These are phyloP conservation scores for Etheostoma spectabile DNA, from an alignment of 2,113 vertebrate species.

Conservation along the genomic window DNA sequence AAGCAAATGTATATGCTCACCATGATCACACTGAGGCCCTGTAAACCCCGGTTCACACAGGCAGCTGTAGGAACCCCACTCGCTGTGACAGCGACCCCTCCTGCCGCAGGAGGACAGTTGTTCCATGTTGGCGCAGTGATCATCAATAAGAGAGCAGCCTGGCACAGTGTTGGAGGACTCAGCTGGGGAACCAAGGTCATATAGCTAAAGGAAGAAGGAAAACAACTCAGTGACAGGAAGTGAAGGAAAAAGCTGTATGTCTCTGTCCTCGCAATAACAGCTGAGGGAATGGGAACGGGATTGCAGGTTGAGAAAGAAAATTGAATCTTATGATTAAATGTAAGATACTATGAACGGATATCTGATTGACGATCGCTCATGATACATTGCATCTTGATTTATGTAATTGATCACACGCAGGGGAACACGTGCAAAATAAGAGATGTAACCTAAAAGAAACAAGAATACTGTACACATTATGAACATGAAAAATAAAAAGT, in stretches of 20 bases:
- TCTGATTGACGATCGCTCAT: constrained; percentile 1
- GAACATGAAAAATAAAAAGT: neutral
- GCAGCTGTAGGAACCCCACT: constrained; percentile 86
- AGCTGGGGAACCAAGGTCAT: constrained; percentile 88
- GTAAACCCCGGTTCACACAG: constrained; percentile 85
- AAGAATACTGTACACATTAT: neutral
- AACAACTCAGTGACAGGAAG: neutral
- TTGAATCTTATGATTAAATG: neutral
- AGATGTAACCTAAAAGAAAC: neutral
- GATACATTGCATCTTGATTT: neutral
- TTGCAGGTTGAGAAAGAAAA: constrained; percentile 1
- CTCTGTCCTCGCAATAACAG: constrained; percentile 11
- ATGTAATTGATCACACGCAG: neutral
- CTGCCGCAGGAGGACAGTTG: constrained; percentile 82
- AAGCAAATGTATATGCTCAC: constrained; percentile 67
- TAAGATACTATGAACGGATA: neutral
- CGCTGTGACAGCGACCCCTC: constrained; percentile 84
- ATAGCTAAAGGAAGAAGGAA: constrained; percentile 72
- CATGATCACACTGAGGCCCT: constrained; percentile 87
- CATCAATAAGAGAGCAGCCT: constrained; percentile 85
- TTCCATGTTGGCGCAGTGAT: constrained; percentile 84
- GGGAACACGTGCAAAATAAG: neutral
- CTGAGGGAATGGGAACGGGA: constrained; percentile 13
- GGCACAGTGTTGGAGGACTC: constrained; percentile 85
- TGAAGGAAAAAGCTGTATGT: neutral